Evolutionary conservation across 2,888 invertebrate species (phyloP).

Genomic region (Heliothis peltigera): DNA sequence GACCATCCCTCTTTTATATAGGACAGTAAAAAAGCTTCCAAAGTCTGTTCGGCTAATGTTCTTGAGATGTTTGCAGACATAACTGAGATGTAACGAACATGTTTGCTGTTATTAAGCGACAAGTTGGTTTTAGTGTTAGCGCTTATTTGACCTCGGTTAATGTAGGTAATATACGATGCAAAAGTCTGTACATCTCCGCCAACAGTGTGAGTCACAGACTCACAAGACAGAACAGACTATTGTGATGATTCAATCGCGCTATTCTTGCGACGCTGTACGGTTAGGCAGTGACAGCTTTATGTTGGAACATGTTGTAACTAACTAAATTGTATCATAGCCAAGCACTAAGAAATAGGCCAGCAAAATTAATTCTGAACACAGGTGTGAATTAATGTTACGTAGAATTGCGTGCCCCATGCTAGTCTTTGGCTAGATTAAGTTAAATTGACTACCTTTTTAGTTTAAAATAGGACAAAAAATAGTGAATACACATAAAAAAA

Average conservation of each 20-base stretch:
- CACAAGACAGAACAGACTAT: constrained; percentile 39
- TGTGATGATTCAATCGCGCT: constrained; percentile 60
- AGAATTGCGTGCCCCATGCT: constrained; percentile 35
- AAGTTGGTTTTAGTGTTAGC: constrained; percentile 43
- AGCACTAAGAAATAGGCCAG: constrained; percentile 38
- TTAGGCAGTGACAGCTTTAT: constrained; percentile 44
- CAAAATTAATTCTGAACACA: constrained; percentile 18
- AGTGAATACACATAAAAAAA: constrained; percentile 19
- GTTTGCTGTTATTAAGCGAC: constrained; percentile 28
- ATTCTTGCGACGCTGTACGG: constrained; percentile 50
- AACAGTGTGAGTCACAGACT: constrained; percentile 51
- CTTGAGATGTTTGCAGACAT: constrained; percentile 33
- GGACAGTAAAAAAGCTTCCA: constrained; percentile 38
- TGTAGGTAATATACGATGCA: constrained; percentile 28
- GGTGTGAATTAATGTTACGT: constrained; percentile 36
- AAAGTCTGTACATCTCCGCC: constrained; percentile 41
- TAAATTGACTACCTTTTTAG: constrained; percentile 36
- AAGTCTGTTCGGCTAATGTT: constrained; percentile 40
- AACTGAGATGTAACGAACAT: constrained; percentile 34
- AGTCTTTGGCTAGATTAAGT: constrained; percentile 19
- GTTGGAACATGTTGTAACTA: constrained; percentile 35
- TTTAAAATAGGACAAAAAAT: constrained; percentile 22
- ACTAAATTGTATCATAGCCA: constrained; percentile 39
- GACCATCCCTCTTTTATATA: constrained; percentile 55
- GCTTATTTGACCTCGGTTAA: constrained; percentile 48